Conservation (phyloP, 2,888 invertebrate genomes). For the Diaprepes abbreviatus region DNA sequence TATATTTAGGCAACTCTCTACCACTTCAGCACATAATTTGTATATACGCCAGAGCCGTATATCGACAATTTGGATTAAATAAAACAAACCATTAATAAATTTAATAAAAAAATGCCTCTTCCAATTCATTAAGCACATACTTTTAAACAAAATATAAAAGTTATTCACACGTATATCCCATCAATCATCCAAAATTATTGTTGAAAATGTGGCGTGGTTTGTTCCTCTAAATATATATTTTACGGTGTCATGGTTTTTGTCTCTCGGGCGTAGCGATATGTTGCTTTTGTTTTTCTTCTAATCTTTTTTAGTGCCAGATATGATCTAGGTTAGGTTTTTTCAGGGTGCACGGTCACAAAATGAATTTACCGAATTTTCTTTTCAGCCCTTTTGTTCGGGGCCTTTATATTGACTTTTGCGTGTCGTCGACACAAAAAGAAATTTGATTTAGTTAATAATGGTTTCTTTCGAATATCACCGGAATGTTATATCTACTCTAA, state of each 20-base stretch:
- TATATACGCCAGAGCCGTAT: too few relatives aligned
- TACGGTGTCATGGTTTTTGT: constrained; percentile 44
- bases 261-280: constrained; percentile 41
- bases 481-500: constrained; percentile 10
- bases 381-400: constrained; percentile 32
- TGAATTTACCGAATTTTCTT: constrained; percentile 42
- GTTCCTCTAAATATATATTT: constrained; percentile 43
- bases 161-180: constrained; percentile 33
- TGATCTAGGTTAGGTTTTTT: constrained; percentile 41
- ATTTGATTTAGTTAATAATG: constrained; percentile 31
- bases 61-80: too few relatives aligned
- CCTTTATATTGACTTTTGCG: constrained; percentile 40
- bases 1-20: too few relatives aligned
- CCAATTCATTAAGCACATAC: constrained; percentile 13
- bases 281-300: constrained; percentile 45
- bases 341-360: constrained; percentile 30
- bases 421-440: constrained; percentile 39
- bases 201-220: constrained; percentile 36
- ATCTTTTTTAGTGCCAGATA: constrained; percentile 41
- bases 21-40: too few relatives aligned
- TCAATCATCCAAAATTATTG: constrained; percentile 42
- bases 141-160: constrained; percentile 30
- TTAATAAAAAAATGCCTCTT: neutral
- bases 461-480: constrained; percentile 5
- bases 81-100: too few relatives aligned